Conservation (phyloP, 1,140 invertebrate species). For the Paraescarpia echinospica region DNA sequence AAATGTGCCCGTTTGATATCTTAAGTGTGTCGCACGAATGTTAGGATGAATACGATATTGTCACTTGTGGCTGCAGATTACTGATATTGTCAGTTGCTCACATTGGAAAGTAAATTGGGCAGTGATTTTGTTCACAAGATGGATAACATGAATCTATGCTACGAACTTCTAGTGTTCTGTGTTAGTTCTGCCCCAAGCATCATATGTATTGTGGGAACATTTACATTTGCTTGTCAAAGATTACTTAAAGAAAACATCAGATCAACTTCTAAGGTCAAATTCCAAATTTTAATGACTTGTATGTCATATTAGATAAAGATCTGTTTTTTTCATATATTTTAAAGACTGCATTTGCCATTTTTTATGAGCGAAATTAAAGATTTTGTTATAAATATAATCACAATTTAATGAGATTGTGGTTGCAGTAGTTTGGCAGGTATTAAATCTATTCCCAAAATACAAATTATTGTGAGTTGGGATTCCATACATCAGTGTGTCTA, state of each 20-base stretch:
- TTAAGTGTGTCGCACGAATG: neutral
- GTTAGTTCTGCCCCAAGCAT: neutral
- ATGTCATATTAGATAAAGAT: neutral
- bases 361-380: too few relatives aligned
- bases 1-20: neutral
- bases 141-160: too few relatives aligned
- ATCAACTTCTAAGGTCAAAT: neutral
- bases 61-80: neutral
- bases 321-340: neutral
- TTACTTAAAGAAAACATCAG: neutral
- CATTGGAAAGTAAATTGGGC: too few relatives aligned
- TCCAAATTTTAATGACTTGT: neutral
- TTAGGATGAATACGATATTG: neutral
- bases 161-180: neutral
- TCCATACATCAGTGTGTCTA: neutral
- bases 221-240: neutral
- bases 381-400: too few relatives aligned
- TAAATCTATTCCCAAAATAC: neutral
- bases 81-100: neutral
- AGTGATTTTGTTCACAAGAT: neutral
- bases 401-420: neutral
- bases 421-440: neutral
- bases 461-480: neutral
- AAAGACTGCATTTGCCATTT: too few relatives aligned
- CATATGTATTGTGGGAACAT: neutral